Evolutionary conservation across 2,797 vertebrate genomes (phyloP).

Genomic region (Crenichthys baileyi): DNA sequence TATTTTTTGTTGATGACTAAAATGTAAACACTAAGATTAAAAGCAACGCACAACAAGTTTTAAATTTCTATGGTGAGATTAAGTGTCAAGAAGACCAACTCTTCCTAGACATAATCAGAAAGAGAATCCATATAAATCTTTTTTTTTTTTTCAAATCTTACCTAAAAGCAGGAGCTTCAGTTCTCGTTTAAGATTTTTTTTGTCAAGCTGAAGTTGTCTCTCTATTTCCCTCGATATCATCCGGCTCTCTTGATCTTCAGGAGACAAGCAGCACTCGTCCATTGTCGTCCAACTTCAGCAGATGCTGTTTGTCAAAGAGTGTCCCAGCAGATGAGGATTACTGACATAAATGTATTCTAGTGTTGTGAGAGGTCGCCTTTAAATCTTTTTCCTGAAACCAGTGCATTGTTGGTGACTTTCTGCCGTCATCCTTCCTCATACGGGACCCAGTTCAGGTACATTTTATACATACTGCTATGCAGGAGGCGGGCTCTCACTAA

Average conservation of each 20-base stretch:
- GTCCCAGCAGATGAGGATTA: not conserved
- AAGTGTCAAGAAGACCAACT: not conserved
- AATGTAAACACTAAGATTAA: not conserved
- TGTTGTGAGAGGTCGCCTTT: slow-evolving; percentile 11
- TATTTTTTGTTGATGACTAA: not conserved
- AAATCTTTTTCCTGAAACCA: slow-evolving; percentile 48
- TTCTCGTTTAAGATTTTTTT: slow-evolving; percentile 73
- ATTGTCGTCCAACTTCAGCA: slow-evolving; percentile 48
- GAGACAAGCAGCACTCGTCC: slow-evolving; percentile 82
- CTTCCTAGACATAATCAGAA: not conserved
- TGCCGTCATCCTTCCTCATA: slow-evolving; percentile 58
- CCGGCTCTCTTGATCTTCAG: slow-evolving; percentile 75
- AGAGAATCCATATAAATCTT: not conserved
- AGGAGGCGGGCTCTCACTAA: slow-evolving; percentile 38
- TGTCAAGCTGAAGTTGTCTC: slow-evolving; percentile 83
- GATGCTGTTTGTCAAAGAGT: not conserved
- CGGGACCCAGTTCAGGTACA: slow-evolving; percentile 63
- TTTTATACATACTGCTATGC: slow-evolving; percentile 59
- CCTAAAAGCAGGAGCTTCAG: slow-evolving; percentile 89
- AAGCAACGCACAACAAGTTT: not conserved
- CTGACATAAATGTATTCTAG: slow-evolving; percentile 8
- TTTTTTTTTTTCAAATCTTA: slow-evolving; percentile 71
- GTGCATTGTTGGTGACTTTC: slow-evolving; percentile 30
- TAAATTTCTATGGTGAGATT: no score
- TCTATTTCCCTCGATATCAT: slow-evolving; percentile 86